Percentiles rank a stretch among this genome's conserved stretches.
Conservation (phyloP, 2,888 invertebrate genomes). For the Lasioglossum lativentre region DNA sequence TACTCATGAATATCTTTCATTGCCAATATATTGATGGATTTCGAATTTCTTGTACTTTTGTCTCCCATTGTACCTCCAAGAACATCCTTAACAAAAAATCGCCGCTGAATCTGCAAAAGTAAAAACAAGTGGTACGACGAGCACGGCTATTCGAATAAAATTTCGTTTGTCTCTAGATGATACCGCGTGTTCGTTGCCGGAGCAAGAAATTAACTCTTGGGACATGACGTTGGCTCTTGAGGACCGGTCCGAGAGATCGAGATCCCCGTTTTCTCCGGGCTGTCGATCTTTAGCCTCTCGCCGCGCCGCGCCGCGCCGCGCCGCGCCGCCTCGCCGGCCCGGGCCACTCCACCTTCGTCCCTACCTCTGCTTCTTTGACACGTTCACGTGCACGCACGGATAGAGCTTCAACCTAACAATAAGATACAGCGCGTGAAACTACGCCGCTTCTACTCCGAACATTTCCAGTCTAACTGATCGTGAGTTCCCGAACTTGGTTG, state of each 20-base stretch:
- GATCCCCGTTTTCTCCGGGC: slow-evolving; percentile 58
- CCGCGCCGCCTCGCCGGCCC: not conserved
- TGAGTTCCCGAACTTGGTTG: slow-evolving; percentile 11
- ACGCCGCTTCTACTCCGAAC: not conserved
- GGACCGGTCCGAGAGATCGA: slow-evolving; percentile 62
- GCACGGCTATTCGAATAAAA: not conserved
- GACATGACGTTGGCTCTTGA: slow-evolving; percentile 47
- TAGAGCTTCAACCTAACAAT: slow-evolving; percentile 31
- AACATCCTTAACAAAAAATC: too few relatives aligned
- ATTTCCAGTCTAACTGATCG: not conserved
- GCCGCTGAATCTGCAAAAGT: not conserved
- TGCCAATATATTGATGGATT: too few relatives aligned
- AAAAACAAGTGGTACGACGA: not conserved
- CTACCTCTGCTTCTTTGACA: slow-evolving; percentile 40
- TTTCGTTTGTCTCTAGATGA: slow-evolving; percentile 2
- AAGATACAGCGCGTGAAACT: slow-evolving; percentile 35
- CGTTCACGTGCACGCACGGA: slow-evolving; percentile 48
- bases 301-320: not conserved
- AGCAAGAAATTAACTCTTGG: slow-evolving; percentile 19
- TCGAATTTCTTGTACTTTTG: too few relatives aligned
- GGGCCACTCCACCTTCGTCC: slow-evolving; percentile 60
- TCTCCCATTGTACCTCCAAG: too few relatives aligned
- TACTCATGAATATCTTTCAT: too few relatives aligned
- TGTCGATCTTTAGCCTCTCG: slow-evolving; percentile 67
- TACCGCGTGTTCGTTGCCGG: slow-evolving; percentile 1